phyloP scores from a whole-genome alignment of 1,140 invertebrate genomes.

The Leptestheria dahalacensis region DNA sequence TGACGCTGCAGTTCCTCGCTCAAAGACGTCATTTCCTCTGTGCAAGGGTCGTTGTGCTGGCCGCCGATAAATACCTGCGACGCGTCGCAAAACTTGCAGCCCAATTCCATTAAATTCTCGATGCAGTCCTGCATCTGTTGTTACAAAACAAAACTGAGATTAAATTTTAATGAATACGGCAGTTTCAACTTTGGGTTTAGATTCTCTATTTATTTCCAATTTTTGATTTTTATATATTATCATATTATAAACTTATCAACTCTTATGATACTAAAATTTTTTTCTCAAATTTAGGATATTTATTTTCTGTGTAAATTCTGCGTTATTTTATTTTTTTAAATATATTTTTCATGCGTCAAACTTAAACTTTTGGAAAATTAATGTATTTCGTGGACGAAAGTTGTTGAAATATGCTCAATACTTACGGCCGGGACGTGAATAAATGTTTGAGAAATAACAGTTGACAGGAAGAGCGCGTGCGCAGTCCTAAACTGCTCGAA shows the following conservation, averaged over 20 bases:
- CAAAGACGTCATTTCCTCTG: too few species aligned
- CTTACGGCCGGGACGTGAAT: conserved; percentile 1
- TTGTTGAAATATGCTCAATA: neutral
- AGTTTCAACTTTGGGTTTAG: too few species aligned
- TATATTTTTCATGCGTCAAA: too few species aligned
- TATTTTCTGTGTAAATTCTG: too few species aligned
- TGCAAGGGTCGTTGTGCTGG: neutral
- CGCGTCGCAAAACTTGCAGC: neutral
- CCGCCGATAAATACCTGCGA: neutral
- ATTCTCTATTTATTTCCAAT: too few species aligned
- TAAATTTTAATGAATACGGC: too few species aligned
- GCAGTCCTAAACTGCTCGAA: neutral
- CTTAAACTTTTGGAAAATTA: neutral
- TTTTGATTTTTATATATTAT: too few species aligned
- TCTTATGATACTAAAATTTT: too few species aligned
- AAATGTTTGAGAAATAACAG: conserved; percentile 1
- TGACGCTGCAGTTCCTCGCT: neutral
- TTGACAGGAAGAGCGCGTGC: neutral
- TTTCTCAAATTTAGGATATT: too few species aligned
- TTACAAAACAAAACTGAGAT: too few species aligned
- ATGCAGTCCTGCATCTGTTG: conserved; percentile 1
- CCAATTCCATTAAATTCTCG: neutral
- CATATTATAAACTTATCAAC: too few species aligned
- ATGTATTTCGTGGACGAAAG: neutral
- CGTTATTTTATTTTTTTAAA: too few species aligned